Percentiles rank a stretch among this genome's conserved stretches.
These are phyloP conservation scores for Protosalanx chinensis DNA, from an alignment of 2,797 vertebrate genomes.

Conservation along the genomic window DNA sequence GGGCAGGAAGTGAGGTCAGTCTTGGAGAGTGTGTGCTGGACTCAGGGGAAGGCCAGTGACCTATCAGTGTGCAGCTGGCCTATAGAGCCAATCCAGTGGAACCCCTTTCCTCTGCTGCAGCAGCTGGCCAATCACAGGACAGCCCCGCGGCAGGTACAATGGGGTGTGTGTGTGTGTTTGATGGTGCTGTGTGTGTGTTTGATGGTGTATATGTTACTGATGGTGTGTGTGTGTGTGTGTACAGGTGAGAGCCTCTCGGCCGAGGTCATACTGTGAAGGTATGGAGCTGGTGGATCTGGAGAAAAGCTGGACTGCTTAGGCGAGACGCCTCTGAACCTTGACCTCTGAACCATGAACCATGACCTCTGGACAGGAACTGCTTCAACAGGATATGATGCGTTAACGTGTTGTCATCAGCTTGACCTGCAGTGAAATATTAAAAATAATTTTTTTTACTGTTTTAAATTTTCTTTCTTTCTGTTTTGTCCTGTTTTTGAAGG, in stretches of 20 bases:
- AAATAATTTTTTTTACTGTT: no score
- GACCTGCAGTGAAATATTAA: no score
- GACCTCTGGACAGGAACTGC: no score
- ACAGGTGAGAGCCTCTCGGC: slow-evolving; percentile 73
- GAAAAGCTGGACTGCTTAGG: slow-evolving; percentile 85
- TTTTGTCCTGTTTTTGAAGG: no score
- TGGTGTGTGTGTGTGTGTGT: slow-evolving; percentile 1
- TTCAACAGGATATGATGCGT: no score
- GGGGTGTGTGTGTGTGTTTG: background rate
- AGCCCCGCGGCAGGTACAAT: slow-evolving; percentile 52
- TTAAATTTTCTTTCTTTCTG: no score
- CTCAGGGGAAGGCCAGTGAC: slow-evolving; percentile 88
- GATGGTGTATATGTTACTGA: background rate
- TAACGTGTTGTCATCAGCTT: no score
- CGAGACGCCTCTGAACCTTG: background rate
- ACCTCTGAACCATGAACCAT: no score
- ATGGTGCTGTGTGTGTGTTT: background rate
- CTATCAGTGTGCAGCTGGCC: slow-evolving; percentile 89
- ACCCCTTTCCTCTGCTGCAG: slow-evolving; percentile 82
- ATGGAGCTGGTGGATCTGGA: slow-evolving; percentile 84
- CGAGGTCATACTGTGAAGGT: slow-evolving; percentile 81
- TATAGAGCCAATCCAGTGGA: slow-evolving; percentile 84
- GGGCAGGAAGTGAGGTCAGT: slow-evolving; percentile 81
- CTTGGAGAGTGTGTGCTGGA: slow-evolving; percentile 82
- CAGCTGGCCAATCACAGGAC: slow-evolving; percentile 70